Percentiles rank a stretch among this genome's conserved stretches.
Evolutionary conservation across 2,113 vertebrate genomes (phyloP).

Genomic region (Scartelaos histophorus): DNA sequence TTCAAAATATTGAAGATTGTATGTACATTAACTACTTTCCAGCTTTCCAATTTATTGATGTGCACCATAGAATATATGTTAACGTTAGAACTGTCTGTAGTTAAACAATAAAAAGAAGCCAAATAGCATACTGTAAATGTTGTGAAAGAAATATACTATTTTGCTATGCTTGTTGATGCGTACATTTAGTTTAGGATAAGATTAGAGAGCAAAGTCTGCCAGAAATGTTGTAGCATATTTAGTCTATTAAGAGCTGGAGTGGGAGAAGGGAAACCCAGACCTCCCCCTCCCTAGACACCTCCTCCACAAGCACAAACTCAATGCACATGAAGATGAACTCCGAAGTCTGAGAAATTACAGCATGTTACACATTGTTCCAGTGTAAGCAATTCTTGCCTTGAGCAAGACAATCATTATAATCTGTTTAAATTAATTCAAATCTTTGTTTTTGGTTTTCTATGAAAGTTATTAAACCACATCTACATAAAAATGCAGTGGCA

Average conservation of each 20-base stretch:
- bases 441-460: not conserved
- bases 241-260: not conserved
- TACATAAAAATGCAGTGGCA: not conserved
- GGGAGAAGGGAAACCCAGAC: not conserved
- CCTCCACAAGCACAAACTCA: slow-evolving; percentile 2
- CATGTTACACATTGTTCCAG: not conserved
- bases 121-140: not conserved
- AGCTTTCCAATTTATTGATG: not conserved
- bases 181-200: not conserved
- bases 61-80: not conserved
- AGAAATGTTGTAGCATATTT: not conserved
- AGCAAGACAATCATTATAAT: not conserved
- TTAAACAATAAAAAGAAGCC: not conserved
- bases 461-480: not conserved
- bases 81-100: not conserved
- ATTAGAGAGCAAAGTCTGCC: not conserved
- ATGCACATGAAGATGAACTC: slow-evolving; percentile 4
- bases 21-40: not conserved
- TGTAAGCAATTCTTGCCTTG: not conserved
- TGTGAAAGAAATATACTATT: not conserved
- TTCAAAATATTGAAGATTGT: not conserved
- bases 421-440: not conserved
- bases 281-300: not conserved
- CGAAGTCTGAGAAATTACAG: slow-evolving; percentile 7
- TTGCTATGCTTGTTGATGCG: not conserved